Percentiles rank a stretch among this genome's conserved stretches.
Evolutionary conservation across 2,113 vertebrate genomes (phyloP).

Genomic region (Camelus dromedarius): DNA sequence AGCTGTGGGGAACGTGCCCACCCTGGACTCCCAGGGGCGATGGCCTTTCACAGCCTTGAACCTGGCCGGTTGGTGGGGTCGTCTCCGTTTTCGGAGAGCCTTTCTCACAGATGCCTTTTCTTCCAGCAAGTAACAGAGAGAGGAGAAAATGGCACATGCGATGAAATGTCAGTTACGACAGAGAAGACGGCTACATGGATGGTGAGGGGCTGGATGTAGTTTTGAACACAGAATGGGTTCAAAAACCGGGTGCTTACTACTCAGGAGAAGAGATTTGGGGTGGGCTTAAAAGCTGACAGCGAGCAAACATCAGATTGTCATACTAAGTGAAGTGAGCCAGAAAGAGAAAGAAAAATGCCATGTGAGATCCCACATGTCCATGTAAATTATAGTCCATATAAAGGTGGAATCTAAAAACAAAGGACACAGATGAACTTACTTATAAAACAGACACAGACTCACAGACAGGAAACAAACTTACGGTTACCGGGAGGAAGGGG

Average conservation of each 20-base stretch:
- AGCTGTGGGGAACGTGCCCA: neutral
- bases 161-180: neutral
- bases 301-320: neutral
- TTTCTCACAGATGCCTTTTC: accelerated
- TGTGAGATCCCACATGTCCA: too few species aligned
- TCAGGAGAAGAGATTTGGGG: neutral
- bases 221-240: neutral
- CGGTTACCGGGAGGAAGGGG: too few species aligned
- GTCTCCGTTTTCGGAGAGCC: neutral
- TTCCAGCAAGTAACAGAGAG: neutral
- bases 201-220: neutral
- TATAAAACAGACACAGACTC: too few species aligned
- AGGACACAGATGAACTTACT: too few species aligned
- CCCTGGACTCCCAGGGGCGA: neutral
- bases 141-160: neutral
- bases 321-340: too few species aligned
- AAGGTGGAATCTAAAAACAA: too few species aligned
- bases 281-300: too few species aligned
- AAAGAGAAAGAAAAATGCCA: too few species aligned
- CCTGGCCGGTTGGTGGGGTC: neutral
- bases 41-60: neutral
- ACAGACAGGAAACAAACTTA: too few species aligned
- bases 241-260: neutral
- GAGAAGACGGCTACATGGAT: neutral
- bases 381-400: too few species aligned